These are phyloP conservation scores for Periophthalmus magnuspinnatus DNA, from an alignment of 2,797 vertebrate species.

Conservation along the genomic window DNA sequence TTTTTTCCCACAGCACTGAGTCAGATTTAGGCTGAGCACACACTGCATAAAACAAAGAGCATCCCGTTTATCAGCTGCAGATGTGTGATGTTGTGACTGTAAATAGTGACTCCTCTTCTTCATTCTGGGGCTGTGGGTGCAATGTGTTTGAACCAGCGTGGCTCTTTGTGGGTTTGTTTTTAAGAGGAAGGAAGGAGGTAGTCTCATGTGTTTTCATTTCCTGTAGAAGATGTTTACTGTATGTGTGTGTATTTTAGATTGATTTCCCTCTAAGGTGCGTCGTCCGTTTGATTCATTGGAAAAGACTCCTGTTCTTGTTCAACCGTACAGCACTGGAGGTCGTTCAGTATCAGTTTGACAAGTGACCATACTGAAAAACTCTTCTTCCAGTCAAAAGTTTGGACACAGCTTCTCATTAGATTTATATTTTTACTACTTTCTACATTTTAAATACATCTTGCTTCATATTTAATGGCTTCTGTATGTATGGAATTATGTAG, in stretches of 20 bases:
- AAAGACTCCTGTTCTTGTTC: too few relatives aligned
- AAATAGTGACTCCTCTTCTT: conserved; percentile 13
- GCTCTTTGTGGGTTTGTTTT: conserved; percentile 19
- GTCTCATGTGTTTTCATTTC: conserved; percentile 24
- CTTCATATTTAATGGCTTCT: too few relatives aligned
- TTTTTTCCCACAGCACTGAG: not conserved
- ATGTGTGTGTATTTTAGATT: conserved; percentile 16
- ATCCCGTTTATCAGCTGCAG: not conserved
- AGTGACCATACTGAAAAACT: not conserved
- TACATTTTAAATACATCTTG: too few relatives aligned
- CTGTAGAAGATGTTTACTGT: conserved; percentile 20
- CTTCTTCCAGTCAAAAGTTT: not conserved
- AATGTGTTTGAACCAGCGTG: conserved; percentile 17
- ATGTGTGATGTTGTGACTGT: conserved; percentile 12
- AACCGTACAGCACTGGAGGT: too few relatives aligned
- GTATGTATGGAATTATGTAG: too few relatives aligned
- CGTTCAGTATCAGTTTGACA: not conserved
- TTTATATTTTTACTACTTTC: too few relatives aligned
- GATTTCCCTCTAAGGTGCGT: conserved; percentile 1
- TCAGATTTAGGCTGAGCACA: not conserved
- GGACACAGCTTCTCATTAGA: too few relatives aligned
- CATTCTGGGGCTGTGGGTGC: conserved; percentile 15
- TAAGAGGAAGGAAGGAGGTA: conserved; percentile 12
- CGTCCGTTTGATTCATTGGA: too few relatives aligned
- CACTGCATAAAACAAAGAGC: not conserved